phyloP scores from a whole-genome alignment of 92 coral and sea anemone genomes.

The Porites evermanni region DNA sequence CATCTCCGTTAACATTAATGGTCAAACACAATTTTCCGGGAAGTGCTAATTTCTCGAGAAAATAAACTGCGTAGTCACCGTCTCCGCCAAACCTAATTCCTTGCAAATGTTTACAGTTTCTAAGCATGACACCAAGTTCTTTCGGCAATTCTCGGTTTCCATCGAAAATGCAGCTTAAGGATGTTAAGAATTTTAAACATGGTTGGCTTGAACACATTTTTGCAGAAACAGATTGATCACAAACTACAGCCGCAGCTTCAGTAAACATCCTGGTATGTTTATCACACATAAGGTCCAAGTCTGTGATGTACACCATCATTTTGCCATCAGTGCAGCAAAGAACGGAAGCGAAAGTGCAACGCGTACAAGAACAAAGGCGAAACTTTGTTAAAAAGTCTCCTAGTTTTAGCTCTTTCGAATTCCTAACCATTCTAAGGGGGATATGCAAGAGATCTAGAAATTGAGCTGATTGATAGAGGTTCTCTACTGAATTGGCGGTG shows the following conservation, averaged over 20 bases:
- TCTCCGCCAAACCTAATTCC: neutral
- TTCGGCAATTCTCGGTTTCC: neutral
- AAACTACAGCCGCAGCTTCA: neutral
- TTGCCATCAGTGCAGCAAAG: neutral
- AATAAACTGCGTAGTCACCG: neutral
- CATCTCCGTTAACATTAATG: too few relatives aligned
- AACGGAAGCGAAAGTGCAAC: neutral
- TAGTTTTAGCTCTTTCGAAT: neutral
- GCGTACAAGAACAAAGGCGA: fast-evolving
- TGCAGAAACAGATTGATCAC: neutral
- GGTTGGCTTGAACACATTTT: neutral
- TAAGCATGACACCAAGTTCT: neutral
- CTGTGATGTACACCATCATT: neutral
- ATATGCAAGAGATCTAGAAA: neutral
- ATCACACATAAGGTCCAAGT: neutral
- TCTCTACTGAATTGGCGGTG: too few relatives aligned
- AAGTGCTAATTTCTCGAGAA: neutral
- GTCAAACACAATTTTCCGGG: too few relatives aligned
- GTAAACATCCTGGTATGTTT: neutral
- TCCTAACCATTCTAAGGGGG: neutral
- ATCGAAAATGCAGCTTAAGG: neutral
- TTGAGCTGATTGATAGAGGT: neutral
- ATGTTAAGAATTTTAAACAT: slow-evolving; percentile 1
- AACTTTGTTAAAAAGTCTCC: neutral
- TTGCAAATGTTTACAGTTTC: neutral